Base-by-base conservation (phyloP, 2,797 vertebrate species). In the Paratrypauchen microcephalus region DNA sequence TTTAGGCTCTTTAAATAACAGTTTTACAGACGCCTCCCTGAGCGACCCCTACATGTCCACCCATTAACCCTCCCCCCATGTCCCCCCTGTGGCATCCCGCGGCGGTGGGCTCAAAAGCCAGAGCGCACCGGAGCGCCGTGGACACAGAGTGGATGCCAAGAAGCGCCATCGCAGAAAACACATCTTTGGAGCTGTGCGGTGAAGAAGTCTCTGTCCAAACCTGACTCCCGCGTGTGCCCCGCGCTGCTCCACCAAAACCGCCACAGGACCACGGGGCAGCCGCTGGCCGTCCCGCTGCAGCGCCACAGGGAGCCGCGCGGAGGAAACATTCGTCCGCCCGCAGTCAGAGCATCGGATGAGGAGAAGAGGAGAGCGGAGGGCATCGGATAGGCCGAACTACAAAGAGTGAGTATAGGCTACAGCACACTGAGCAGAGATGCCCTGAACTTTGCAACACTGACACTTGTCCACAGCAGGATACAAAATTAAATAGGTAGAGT, bases 291-390 rank as follows among this genome's bases (percentile, higher is more conserved):
- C 45, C 59, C 70, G 81, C 78, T 70, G 68, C 87, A 76, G 78
- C 79, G 21, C 50, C 78, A 73, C 79, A 54, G 74, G 70, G 71
- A 73, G 80, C 77, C 86, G 80, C 66, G 69, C 74, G 70, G 80
- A 77, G 86, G 89, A 89, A 86, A 84, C 78, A 89, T 90, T 92
- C 82, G 76, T 75, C 82, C 6, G 62, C 78, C 85, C 80, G 71
- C 83, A 80, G 83, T 78, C 69, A 85, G 83, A 82, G 80, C 68
- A 73, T 79, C 84, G 81, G 85, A 86, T 88, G 88, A 87, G 86
- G 87, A 90, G 89, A 83, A 76, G 79, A 89, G 88, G 89, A 88
- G 89, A 86, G 88, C 88, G 69, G 87, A 86, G 86, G 86, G 85
- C 80, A 88, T 89, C 66, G 90, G 90, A 86, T 88, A 90, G 89